Conservation (phyloP, 1,140 invertebrate species). For the Hermetia illucens region DNA sequence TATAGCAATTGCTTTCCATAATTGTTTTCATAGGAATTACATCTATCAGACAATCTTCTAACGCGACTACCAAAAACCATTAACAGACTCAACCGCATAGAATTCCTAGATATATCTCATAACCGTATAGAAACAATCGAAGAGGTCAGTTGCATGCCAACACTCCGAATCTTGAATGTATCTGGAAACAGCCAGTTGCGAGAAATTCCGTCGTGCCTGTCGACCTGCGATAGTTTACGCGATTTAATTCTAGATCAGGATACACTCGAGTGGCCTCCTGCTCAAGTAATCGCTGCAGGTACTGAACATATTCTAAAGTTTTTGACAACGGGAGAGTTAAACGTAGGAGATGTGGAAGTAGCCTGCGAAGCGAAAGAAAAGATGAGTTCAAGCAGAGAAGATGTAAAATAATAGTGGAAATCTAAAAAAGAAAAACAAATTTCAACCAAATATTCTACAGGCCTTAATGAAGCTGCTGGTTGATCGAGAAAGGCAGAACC, state of each 20-base stretch:
- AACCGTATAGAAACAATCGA: slow-evolving; percentile 34
- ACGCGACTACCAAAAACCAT: slow-evolving; percentile 51
- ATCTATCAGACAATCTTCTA: slow-evolving; percentile 48
- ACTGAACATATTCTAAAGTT: slow-evolving; percentile 51
- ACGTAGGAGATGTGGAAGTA: not conserved
- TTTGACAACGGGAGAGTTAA: slow-evolving; percentile 23
- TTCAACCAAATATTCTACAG: not conserved
- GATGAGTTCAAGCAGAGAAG: no score
- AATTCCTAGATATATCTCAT: slow-evolving; percentile 50
- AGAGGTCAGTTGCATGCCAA: slow-evolving; percentile 47
- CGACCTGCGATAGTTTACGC: slow-evolving; percentile 23
- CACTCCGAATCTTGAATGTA: slow-evolving; percentile 40
- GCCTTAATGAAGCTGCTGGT: not conserved
- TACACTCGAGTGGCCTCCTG: slow-evolving; percentile 45
- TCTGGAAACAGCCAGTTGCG: slow-evolving; percentile 40
- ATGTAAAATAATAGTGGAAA: slow-evolving; percentile 2
- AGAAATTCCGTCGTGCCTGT: slow-evolving; percentile 21
- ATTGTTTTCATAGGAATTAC: slow-evolving; percentile 39
- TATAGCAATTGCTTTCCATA: slow-evolving; percentile 4
- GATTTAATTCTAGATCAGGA: slow-evolving; percentile 43
- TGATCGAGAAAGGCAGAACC: not conserved
- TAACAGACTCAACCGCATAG: slow-evolving; percentile 41
- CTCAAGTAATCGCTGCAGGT: slow-evolving; percentile 39
- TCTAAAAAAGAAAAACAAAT: no score
- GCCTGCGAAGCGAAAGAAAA: not conserved